These are phyloP conservation scores for Nothocercus julius DNA, from an alignment of 2,113 vertebrate genomes.

Conservation along the genomic window DNA sequence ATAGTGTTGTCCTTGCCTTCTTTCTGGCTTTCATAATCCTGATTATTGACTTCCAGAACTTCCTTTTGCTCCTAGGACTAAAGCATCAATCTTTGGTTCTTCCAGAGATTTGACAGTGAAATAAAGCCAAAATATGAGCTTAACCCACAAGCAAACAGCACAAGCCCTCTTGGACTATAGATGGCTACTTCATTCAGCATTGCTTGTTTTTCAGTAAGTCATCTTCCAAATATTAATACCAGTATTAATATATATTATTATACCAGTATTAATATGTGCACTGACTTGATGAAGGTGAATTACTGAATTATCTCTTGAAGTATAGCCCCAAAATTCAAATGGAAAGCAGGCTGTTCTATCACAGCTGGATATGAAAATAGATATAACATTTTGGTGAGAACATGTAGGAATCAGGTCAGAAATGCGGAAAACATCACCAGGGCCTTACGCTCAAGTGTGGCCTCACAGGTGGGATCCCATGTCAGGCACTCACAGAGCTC, in stretches of 20 bases:
- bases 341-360: background rate
- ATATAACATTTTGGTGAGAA: background rate
- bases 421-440: background rate
- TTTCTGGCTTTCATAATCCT: background rate
- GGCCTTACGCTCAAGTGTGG: background rate
- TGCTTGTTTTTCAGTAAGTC: fast-evolving
- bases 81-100: background rate
- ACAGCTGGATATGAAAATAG: background rate
- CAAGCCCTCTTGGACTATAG: background rate
- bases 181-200: background rate
- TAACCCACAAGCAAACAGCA: background rate
- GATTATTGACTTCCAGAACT: background rate
- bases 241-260: background rate
- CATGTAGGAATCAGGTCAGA: no score
- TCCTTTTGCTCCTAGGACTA: background rate
- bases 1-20: background rate
- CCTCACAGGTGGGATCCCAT: background rate
- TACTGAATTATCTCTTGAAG: background rate
- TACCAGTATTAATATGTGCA: background rate
- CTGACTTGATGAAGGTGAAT: background rate
- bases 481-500: background rate
- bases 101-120: background rate
- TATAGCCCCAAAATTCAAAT: background rate
- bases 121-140: background rate
- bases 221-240: background rate